Conservation (phyloP, 2,888 invertebrate genomes). For the Macrosiphum euphorbiae region DNA sequence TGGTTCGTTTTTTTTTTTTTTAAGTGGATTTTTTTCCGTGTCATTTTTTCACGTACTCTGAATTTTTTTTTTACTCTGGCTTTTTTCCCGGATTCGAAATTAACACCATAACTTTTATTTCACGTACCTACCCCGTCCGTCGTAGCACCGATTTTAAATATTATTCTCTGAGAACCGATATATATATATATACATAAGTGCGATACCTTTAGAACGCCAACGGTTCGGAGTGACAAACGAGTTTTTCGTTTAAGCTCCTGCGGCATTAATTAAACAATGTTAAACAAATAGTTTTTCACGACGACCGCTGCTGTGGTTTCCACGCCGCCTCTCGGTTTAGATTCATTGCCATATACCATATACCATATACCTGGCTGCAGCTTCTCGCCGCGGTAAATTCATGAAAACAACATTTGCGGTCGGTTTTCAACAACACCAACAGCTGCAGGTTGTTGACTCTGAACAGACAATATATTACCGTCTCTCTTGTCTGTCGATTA, state of each 20-base stretch:
- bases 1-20: neutral
- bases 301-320: neutral
- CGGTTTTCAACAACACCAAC: neutral
- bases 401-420: neutral
- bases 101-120: constrained; percentile 19
- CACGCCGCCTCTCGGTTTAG: neutral
- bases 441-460: neutral
- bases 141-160: neutral
- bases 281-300: constrained; percentile 32
- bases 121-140: neutral
- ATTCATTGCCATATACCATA: neutral
- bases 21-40: neutral
- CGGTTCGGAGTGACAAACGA: constrained; percentile 32
- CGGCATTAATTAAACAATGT: constrained; percentile 47
- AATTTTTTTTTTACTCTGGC: neutral
- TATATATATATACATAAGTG: neutral
- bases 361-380: too few relatives aligned
- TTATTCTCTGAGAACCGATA: constrained; percentile 20
- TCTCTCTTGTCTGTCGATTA: neutral
- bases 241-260: neutral
- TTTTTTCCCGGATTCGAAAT: neutral
- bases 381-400: neutral
- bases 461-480: neutral
- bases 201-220: constrained; percentile 4
- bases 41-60: neutral